Evolutionary conservation across 2,113 vertebrate genomes (phyloP).

Genomic region (Myiozetetes cayanensis): DNA sequence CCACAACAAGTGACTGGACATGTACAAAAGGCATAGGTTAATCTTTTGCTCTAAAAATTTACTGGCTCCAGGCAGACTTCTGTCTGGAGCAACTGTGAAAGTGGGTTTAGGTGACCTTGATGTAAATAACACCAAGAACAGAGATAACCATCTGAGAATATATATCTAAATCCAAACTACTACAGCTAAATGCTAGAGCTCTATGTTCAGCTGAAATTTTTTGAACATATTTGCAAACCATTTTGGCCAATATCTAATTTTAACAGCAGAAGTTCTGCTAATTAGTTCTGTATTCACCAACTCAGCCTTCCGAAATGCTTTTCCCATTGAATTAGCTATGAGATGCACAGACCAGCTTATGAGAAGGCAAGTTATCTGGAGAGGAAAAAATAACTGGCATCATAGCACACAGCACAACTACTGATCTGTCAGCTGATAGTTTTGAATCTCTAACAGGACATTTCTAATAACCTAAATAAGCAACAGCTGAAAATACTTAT

Average conservation of each 20-base stretch:
- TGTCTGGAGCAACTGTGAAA: background rate
- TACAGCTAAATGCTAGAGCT: background rate
- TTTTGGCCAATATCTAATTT: slow-evolving; percentile 33
- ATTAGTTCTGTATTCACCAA: slow-evolving; percentile 23
- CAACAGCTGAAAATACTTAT: background rate
- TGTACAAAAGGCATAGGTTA: background rate
- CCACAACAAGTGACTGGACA: background rate
- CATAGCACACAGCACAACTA: background rate
- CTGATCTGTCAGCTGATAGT: background rate
- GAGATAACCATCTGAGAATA: background rate
- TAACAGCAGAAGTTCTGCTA: slow-evolving; percentile 27
- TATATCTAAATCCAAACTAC: background rate
- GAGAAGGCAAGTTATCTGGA: background rate
- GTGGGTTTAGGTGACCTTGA: slow-evolving; percentile 2
- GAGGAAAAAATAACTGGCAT: background rate
- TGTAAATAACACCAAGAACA: background rate
- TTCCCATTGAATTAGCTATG: background rate
- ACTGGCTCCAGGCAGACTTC: background rate
- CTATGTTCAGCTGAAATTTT: background rate
- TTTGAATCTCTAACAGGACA: background rate
- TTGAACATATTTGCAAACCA: slow-evolving; percentile 5
- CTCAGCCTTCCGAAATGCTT: background rate
- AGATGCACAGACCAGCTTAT: background rate
- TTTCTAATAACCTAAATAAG: background rate
- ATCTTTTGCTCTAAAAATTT: slow-evolving; percentile 37